Evolutionary conservation across 30 jellyfish, hydroid and myxozoan genomes (phyloP).

Genomic region (Rhopilema esculentum): DNA sequence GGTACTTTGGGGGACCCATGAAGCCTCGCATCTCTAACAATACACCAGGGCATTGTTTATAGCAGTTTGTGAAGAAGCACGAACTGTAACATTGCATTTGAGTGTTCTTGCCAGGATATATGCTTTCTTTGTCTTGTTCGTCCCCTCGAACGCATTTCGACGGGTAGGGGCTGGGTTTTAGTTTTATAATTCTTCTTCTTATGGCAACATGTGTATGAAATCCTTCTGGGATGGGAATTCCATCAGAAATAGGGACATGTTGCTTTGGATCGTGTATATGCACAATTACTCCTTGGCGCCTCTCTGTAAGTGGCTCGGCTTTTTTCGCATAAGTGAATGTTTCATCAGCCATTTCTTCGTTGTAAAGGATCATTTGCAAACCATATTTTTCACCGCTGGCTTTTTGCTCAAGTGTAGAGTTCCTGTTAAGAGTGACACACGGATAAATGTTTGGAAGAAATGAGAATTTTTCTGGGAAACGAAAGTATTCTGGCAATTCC

Average conservation of each 20-base stretch:
- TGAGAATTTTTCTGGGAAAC: conserved; percentile 33
- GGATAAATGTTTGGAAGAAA: conserved; percentile 12
- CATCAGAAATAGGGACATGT: neutral
- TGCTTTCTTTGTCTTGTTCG: neutral
- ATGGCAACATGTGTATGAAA: conserved; percentile 5
- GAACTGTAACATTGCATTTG: neutral
- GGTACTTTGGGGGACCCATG: neutral
- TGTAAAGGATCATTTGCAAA: conserved; percentile 37
- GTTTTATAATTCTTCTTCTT: neutral
- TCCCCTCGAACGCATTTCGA: conserved; percentile 3
- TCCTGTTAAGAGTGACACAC: conserved; percentile 50
- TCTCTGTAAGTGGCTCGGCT: neutral
- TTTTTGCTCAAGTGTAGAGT: conserved; percentile 14
- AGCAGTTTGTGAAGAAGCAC: neutral
- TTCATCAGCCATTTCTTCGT: neutral
- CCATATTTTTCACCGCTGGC: conserved; percentile 27
- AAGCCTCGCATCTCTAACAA: conserved; percentile 9
- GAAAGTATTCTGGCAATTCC: neutral
- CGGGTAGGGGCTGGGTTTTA: conserved; percentile 19
- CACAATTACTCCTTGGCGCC: conserved; percentile 2
- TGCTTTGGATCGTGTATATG: conserved; percentile 20
- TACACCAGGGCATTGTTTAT: conserved; percentile 6
- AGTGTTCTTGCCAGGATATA: conserved; percentile 20
- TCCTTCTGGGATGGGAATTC: conserved; percentile 16
- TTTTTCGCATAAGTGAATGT: neutral